Base-by-base conservation (phyloP, 2,113 vertebrate species). In the Microtus oregoni region DNA sequence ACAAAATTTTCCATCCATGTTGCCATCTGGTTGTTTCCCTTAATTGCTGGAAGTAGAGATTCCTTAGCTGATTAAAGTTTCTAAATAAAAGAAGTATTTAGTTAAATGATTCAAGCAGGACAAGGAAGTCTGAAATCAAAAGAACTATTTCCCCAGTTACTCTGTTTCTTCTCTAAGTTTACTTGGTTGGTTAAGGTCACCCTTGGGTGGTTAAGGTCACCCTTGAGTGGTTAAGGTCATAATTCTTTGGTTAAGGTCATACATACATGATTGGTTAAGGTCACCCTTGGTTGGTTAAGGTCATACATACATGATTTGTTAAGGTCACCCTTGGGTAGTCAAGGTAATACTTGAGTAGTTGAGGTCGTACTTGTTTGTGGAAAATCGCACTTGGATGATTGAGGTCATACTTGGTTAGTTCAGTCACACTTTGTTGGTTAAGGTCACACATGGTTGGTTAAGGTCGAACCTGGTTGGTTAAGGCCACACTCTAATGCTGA, bases 1-100 rank as follows among this genome's bases (percentile, higher is more conserved):
- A 79, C 8, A 52, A 86, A 61, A 58, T 65, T 47, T 92, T 63
- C 61, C 35, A 79, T 35, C 89, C 24, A 14, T 90, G 9, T 8
- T 85, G 30, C 94, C 24, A 75, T 63, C 12, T 83, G 38, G 14
- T 55, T 83, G 14, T 79, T 87, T 95, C 63, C 67, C 28, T 87
- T 78, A 58, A 88, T 75, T 78, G 11, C 55, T 14, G 52, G 12
- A 75, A 7, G 28, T 13, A 17, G 68, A 55, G 41, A 92, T 44
- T 75, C 81, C 78, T 79, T 67, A 85, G 3, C 58, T 81, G 90
- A 90, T 78, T n/a, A 28, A 92, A 68, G 72, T 83, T 10, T 94
- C 79, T 32, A 89, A 91, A 76, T 65, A 85, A 89, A 86, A 92
- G 28, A 67, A 77, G 12, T 32, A 72, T 28, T 58, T 14, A 14